A percentile compares a stretch with the other conserved stretches of the same genome.
phyloP scores from a whole-genome alignment of 2,888 invertebrate genomes.

The Acanthosepion lycidas region DNA sequence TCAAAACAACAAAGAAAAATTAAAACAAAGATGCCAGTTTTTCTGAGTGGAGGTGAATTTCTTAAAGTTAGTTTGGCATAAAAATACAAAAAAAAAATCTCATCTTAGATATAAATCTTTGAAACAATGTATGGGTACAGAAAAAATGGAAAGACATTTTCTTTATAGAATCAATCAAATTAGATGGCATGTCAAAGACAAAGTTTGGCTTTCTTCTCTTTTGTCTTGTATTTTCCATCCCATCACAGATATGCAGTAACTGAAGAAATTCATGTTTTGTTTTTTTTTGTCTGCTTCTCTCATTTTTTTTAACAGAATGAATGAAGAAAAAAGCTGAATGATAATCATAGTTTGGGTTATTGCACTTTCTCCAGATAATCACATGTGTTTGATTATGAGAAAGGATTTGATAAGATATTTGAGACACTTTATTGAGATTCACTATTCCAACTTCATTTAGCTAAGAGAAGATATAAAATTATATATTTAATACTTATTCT shows the following conservation, averaged over 20 bases:
- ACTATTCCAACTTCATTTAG: neutral
- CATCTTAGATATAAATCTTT: neutral
- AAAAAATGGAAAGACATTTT: neutral
- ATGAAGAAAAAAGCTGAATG: neutral
- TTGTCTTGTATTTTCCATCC: neutral
- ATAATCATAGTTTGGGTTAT: slow-evolving; percentile 3
- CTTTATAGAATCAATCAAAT: slow-evolving; percentile 33
- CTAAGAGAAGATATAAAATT: neutral
- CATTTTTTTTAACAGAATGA: neutral
- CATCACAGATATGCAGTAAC: neutral
- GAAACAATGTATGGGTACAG: neutral
- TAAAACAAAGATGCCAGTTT: neutral
- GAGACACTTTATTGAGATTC: neutral
- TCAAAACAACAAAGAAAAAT: neutral
- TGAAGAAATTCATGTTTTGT: neutral
- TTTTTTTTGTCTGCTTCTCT: neutral
- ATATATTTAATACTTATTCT: neutral
- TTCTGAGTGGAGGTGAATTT: neutral
- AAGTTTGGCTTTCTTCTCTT: neutral
- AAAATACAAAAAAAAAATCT: neutral
- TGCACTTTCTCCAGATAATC: neutral
- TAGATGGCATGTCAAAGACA: slow-evolving; percentile 18
- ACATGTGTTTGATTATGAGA: slow-evolving; percentile 33
- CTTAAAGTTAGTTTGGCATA: neutral
- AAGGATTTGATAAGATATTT: neutral